Percentiles rank a stretch among this genome's conserved stretches.
Conservation (phyloP, 2,888 invertebrate genomes). For the Tetragnatha montana region DNA sequence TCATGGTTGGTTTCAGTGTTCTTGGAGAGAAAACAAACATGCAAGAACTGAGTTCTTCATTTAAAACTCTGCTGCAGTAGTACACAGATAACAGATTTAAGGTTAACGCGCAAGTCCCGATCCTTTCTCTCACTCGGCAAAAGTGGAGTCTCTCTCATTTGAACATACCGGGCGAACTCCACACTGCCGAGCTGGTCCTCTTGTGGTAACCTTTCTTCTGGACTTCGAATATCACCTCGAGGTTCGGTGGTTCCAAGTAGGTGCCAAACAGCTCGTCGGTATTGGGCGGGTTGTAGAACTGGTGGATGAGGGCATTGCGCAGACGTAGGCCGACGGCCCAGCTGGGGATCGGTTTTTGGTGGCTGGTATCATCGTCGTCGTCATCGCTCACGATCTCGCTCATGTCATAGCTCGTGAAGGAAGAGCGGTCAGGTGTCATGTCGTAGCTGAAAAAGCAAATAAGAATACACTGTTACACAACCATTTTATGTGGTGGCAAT, state of each 20-base stretch:
- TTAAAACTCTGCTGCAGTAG: background rate
- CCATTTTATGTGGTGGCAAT: too few relatives aligned
- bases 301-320: conserved; percentile 23
- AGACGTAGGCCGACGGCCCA: conserved; percentile 34
- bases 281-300: conserved; percentile 7
- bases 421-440: conserved; percentile 28
- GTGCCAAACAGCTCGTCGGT: conserved; percentile 36
- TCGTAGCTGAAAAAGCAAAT: conserved; percentile 24
- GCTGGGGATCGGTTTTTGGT: conserved; percentile 38
- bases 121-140: background rate
- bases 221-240: conserved; percentile 26
- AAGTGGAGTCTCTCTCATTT: background rate
- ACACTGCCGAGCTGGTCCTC: conserved; percentile 39
- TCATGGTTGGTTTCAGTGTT: too few relatives aligned
- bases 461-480: background rate
- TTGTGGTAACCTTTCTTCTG: conserved; percentile 13
- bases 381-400: conserved; percentile 46
- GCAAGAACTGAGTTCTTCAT: background rate
- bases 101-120: background rate
- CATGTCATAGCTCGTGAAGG: conserved; percentile 41
- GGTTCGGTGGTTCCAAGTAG: background rate
- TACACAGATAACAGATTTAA: background rate
- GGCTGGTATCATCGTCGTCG: background rate
- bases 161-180: conserved; percentile 10
- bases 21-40: background rate